These are phyloP conservation scores for Vultur gryphus DNA, from an alignment of 2,797 vertebrate genomes.

Conservation along the genomic window DNA sequence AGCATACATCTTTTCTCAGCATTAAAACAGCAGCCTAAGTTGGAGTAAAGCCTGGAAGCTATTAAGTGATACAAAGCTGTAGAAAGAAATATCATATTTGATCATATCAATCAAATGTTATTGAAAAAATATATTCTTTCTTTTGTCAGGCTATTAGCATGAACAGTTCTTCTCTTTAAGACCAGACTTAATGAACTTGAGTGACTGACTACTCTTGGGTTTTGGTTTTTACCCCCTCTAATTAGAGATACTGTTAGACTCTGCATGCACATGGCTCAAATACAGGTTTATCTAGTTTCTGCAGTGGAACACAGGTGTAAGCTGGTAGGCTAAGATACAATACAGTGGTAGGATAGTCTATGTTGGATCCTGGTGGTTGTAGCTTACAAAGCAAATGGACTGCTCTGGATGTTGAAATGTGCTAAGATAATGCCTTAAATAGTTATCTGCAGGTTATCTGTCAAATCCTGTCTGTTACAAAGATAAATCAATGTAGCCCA, in stretches of 20 bases:
- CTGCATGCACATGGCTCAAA: rapidly evolving
- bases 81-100: background rate
- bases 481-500: background rate
- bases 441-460: background rate
- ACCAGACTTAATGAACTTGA: background rate
- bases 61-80: background rate
- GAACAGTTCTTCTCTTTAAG: background rate
- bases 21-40: background rate
- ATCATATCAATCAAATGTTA: background rate
- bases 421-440: background rate
- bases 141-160: background rate
- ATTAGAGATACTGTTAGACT: background rate
- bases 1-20: background rate
- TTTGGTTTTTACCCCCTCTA: background rate
- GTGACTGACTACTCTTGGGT: background rate
- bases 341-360: background rate
- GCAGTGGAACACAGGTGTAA: background rate
- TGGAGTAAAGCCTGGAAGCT: background rate
- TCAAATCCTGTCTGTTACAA: background rate
- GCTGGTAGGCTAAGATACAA: rapidly evolving
- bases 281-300: background rate
- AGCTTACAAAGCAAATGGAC: background rate
- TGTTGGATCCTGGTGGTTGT: background rate
- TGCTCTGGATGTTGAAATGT: background rate
- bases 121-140: background rate